These are phyloP conservation scores for Enteromius thamalakanensis DNA, from an alignment of 2,797 vertebrate genomes.

Conservation along the genomic window DNA sequence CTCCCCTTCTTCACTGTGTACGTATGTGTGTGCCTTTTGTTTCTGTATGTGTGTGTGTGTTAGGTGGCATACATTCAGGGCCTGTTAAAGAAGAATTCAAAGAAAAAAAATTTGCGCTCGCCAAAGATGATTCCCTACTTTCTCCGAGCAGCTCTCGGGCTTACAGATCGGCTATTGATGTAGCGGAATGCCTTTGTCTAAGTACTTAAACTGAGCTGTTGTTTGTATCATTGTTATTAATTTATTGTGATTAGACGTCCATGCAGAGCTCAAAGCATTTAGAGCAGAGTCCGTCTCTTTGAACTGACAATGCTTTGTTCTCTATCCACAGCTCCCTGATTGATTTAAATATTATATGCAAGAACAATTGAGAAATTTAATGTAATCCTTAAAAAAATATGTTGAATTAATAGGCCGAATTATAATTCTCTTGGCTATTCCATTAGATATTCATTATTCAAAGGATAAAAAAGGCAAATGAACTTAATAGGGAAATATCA, in stretches of 20 bases:
- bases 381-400: constrained; percentile 60
- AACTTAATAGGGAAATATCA: constrained; percentile 62
- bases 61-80: constrained; percentile 72
- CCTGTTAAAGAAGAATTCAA: constrained; percentile 58
- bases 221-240: constrained; percentile 51
- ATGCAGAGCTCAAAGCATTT: constrained; percentile 42
- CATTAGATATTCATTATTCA: constrained; percentile 65
- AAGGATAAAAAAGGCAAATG: constrained; percentile 59
- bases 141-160: constrained; percentile 1
- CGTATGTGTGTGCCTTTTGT: constrained; percentile 43
- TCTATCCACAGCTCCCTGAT: constrained; percentile 54
- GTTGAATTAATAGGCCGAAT: constrained; percentile 62
- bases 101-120: constrained; percentile 52
- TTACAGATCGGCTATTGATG: constrained; percentile 33
- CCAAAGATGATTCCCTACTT: constrained; percentile 47
- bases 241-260: constrained; percentile 45
- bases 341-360: constrained; percentile 62
- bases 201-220: constrained; percentile 52
- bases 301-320: constrained; percentile 60
- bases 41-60: constrained; percentile 54
- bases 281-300: constrained; percentile 46
- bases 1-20: constrained; percentile 59
- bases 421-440: constrained; percentile 61
- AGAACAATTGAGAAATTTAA: constrained; percentile 64
- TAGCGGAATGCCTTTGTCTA: constrained; percentile 62